Percentiles rank a stretch among this genome's conserved stretches.
Conservation (phyloP, 2,888 invertebrate species). For the Drosophila diplacantha region DNA sequence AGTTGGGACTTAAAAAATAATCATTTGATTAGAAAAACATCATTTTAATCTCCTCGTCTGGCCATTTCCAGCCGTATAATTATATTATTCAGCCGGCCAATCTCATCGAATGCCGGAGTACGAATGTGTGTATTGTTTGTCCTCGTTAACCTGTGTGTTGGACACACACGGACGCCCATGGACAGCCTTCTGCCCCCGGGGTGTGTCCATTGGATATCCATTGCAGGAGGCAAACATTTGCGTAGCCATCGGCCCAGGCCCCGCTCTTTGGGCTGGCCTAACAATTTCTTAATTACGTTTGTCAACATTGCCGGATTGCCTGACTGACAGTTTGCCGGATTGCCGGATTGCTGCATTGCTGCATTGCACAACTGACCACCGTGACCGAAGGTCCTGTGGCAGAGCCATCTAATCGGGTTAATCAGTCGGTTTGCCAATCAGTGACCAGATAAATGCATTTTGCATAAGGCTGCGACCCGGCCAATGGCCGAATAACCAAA, state of each 20-base stretch:
- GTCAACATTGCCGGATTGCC: constrained; percentile 24
- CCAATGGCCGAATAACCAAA: neutral
- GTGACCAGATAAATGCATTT: constrained; percentile 10
- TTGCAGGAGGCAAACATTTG: constrained; percentile 37
- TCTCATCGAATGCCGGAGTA: constrained; percentile 8
- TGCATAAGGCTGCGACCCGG: neutral
- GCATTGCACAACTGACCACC: constrained; percentile 19
- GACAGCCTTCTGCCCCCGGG: neutral
- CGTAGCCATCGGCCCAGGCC: constrained; percentile 1
- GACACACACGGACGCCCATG: neutral
- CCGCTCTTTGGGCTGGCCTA: constrained; percentile 7
- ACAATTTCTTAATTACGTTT: constrained; percentile 47
- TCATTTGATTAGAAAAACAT: neutral
- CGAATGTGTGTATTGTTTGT: constrained; percentile 34
- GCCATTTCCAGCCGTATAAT: neutral
- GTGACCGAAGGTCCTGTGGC: constrained; percentile 4
- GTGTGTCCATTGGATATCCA: constrained; percentile 11
- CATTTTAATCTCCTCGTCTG: neutral
- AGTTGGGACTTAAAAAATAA: neutral
- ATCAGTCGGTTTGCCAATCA: constrained; percentile 18
- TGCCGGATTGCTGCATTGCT: neutral
- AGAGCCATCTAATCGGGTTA: constrained; percentile 18
- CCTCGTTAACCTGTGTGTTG: constrained; percentile 15
- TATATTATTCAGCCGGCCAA: constrained; percentile 4
- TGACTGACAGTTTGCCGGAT: neutral